Conservation (phyloP, 2,113 vertebrate genomes). For the Octodon degus region DNA sequence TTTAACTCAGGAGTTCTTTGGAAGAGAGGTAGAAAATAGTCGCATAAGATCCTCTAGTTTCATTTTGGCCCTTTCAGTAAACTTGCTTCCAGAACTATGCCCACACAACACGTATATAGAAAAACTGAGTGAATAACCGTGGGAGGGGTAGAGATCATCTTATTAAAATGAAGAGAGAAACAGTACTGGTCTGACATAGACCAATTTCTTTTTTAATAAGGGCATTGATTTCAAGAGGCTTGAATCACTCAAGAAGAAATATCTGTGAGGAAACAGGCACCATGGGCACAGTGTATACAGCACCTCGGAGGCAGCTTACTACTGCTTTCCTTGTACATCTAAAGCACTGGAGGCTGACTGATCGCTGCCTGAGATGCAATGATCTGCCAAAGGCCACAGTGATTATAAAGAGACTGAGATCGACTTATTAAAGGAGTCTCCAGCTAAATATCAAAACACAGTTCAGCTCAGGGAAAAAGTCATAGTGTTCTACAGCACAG, state of each 20-base stretch:
- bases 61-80: constrained; percentile 35
- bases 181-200: neutral
- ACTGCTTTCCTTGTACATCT: neutral
- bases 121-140: neutral
- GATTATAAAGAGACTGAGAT: neutral
- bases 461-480: neutral
- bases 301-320: neutral
- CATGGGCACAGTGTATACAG: neutral
- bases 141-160: neutral
- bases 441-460: neutral
- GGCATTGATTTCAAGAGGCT: neutral
- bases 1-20: constrained; percentile 72
- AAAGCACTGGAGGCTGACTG: neutral
- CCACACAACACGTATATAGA: neutral
- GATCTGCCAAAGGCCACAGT: neutral
- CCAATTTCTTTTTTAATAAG: constrained; percentile 6
- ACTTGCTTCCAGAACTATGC: neutral
- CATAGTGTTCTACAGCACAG: neutral
- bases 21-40: constrained; percentile 73
- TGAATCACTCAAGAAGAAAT: neutral
- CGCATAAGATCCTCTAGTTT: constrained; percentile 63
- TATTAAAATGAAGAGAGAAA: constrained; percentile 33
- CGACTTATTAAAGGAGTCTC: neutral
- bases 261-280: neutral
- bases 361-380: neutral